Conservation (phyloP, 2,888 invertebrate species). For the Cheilosia impressa region DNA sequence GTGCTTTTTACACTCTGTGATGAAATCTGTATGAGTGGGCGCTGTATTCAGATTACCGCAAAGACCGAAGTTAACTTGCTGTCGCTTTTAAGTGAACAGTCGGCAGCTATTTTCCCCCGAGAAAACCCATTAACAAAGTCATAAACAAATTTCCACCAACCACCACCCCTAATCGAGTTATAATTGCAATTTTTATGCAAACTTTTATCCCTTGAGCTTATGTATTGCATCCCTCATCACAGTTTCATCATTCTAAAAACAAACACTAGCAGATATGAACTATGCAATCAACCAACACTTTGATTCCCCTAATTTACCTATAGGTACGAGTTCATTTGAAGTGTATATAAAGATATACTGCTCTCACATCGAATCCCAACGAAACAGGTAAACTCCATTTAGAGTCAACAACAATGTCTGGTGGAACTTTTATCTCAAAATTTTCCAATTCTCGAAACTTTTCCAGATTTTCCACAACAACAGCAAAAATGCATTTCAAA, state of each 20-base stretch:
- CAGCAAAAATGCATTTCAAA: constrained; percentile 25
- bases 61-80: too few relatives aligned
- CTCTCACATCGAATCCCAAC: constrained; percentile 29
- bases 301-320: constrained; percentile 36
- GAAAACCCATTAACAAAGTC: too few relatives aligned
- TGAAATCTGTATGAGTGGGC: too few relatives aligned
- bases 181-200: too few relatives aligned
- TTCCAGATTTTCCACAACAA: constrained; percentile 23
- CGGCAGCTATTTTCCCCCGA: too few relatives aligned
- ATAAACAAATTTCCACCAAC: too few relatives aligned
- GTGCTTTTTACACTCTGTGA: too few relatives aligned
- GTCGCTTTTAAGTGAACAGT: too few relatives aligned
- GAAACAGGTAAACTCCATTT: constrained; percentile 60
- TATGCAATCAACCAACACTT: constrained; percentile 21
- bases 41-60: too few relatives aligned
- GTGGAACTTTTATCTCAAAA: constrained; percentile 54
- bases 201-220: too few relatives aligned
- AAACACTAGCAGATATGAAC: constrained; percentile 1
- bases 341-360: background rate
- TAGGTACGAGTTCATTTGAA: constrained; percentile 13
- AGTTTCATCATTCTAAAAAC: constrained; percentile 20
- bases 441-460: constrained; percentile 47
- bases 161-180: too few relatives aligned
- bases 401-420: constrained; percentile 50
- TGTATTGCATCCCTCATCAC: too few relatives aligned